Base-by-base conservation (phyloP, 2,113 vertebrate species). In the Lepus europaeus region DNA sequence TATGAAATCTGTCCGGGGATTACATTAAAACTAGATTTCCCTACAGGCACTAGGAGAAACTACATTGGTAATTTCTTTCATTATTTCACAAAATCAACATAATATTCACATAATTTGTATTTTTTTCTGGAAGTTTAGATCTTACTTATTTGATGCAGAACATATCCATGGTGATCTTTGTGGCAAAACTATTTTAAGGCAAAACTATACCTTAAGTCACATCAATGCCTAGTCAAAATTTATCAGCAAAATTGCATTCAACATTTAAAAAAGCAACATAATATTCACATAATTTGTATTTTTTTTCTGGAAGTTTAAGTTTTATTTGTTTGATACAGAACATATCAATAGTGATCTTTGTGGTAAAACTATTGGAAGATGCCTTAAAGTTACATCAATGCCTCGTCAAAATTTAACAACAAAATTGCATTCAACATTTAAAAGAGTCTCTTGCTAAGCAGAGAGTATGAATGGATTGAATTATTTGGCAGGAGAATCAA, bases 401-500 rank as follows among this genome's bases (percentile, higher is more conserved):
- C 73, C 27, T 88, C 76, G 39, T 77, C 66, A 72, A 83, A 89
- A 25, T 72, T 63, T 39, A 76, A 90, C 73, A 86, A 87, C 83
- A 68, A 96, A 90, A 73, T 29, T 85, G n/a, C 6, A 8, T 49
- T 81, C 56, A 84, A 17, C 16, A 73, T 59, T 88, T 81, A 95
- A 96, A 89, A 90, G 45, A 49, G 23, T 6, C 27, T 86, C 23
- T 78, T 93, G 89, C 13, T 80, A 81, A 89, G 84, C 45, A 89
- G 14, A 91, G 39, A 76, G 9, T 64, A 66, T 31, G 51, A 80
- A 5, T 92, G 5, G 45, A 22, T n/a, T 29, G 31, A 45, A 20
- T 76, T 56, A 68, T 59, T 93, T 95, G 84, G 63, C 61, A 90
- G 69, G 33, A 82, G 84, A 82, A 91, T 49, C 16, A 87, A 93